A percentile compares a stretch with the other conserved stretches of the same genome.
Evolutionary conservation across 2,888 invertebrate genomes (phyloP).

Genomic region (Pomacea canaliculata): DNA sequence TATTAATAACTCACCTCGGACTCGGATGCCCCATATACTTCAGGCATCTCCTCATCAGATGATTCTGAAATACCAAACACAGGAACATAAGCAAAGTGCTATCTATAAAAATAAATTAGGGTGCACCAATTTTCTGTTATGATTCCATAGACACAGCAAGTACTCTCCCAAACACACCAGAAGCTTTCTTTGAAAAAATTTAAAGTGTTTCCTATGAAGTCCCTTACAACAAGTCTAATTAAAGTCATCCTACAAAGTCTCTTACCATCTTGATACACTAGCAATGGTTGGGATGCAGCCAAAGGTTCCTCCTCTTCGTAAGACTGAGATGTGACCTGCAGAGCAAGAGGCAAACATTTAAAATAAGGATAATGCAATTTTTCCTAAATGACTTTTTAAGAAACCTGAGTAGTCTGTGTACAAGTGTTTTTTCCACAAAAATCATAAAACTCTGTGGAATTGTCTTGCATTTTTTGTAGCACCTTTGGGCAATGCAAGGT

Average conservation of each 20-base stretch:
- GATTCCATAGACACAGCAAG: neutral
- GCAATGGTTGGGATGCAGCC: conserved; percentile 46
- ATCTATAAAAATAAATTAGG: no score
- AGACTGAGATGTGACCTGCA: conserved; percentile 45
- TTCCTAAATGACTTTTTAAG: no score
- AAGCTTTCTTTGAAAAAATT: neutral
- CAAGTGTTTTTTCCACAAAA: no score
- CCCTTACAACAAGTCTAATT: no score
- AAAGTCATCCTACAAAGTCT: neutral
- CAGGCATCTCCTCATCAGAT: conserved; percentile 52
- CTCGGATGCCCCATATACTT: conserved; percentile 49
- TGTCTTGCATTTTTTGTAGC: no score
- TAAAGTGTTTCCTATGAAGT: no score
- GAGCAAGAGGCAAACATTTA: neutral
- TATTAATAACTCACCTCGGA: conserved; percentile 47
- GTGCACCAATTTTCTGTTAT: no score
- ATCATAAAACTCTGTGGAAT: no score
- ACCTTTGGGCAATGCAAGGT: no score
- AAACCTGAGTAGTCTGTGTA: no score
- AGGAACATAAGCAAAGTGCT: neutral
- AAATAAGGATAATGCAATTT: neutral
- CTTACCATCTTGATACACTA: conserved; percentile 63
- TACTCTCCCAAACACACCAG: neutral
- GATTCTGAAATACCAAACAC: conserved; percentile 49
- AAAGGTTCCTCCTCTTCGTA: conserved; percentile 51